phyloP scores from a whole-genome alignment of 1,140 invertebrate genomes.

The Drosophila parabipectinata region DNA sequence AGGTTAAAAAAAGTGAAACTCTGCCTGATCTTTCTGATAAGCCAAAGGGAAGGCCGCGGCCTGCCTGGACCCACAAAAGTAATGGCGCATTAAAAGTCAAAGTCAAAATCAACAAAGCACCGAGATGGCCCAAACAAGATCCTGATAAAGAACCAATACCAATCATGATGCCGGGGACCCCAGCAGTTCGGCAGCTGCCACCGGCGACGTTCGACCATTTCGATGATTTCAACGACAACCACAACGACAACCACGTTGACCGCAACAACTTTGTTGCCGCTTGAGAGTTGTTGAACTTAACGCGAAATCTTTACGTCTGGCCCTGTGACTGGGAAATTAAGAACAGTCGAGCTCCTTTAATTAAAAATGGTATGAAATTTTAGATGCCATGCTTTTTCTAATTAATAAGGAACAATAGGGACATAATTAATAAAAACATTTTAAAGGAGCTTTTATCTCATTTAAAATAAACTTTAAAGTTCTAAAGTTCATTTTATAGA shows the following conservation, averaged over 20 bases:
- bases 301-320: conserved; percentile 65
- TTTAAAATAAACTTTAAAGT: neutral
- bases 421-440: too few species aligned
- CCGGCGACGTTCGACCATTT: conserved; percentile 53
- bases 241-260: conserved; percentile 46
- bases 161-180: conserved; percentile 50
- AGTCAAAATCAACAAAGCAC: conserved; percentile 70
- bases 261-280: conserved; percentile 75
- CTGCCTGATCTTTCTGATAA: conserved; percentile 43
- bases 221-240: conserved; percentile 34
- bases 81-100: conserved; percentile 68
- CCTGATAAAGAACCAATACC: conserved; percentile 78
- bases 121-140: conserved; percentile 80
- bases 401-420: too few species aligned
- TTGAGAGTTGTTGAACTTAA: conserved; percentile 76
- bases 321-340: conserved; percentile 65
- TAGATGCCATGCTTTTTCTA: neutral
- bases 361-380: neutral
- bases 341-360: conserved; percentile 16
- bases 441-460: too few species aligned
- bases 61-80: conserved; percentile 34
- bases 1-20: conserved; percentile 49
- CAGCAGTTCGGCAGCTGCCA: conserved; percentile 55
- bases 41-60: conserved; percentile 26
- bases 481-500: neutral